Conservation (phyloP, 2,797 vertebrate species). For the Sebastes diaconus region DNA sequence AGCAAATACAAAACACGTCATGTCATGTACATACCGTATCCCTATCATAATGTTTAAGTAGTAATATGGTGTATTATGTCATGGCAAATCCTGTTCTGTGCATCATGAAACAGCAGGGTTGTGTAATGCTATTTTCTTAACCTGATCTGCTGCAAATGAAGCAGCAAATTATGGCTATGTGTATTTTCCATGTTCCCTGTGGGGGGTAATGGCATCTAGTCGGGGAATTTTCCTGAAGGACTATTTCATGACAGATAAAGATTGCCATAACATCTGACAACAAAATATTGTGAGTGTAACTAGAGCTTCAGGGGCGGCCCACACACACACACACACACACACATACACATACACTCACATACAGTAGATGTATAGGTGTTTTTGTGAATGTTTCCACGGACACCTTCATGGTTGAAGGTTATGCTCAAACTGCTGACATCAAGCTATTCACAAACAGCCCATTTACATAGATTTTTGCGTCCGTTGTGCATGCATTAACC, state of each 20-base stretch:
- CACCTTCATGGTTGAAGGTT: conserved; percentile 8
- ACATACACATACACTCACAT: background rate
- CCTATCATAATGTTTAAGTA: background rate
- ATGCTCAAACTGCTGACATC: conserved; percentile 32
- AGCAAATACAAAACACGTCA: background rate
- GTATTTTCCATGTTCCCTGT: conserved; percentile 4
- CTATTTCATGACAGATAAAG: conserved; percentile 22
- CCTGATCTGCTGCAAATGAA: conserved; percentile 4
- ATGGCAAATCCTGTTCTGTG: background rate
- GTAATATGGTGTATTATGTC: background rate
- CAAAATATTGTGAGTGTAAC: conserved; percentile 19
- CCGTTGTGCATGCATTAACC: background rate
- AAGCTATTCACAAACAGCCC: background rate
- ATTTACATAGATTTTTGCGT: background rate
- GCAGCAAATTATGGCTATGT: conserved; percentile 3
- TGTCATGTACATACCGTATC: background rate
- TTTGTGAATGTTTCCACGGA: conserved; percentile 7
- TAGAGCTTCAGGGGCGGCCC: background rate
- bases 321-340: background rate
- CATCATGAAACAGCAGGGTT: conserved; percentile 3
- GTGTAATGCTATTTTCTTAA: conserved; percentile 32
- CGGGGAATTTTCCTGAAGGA: background rate
- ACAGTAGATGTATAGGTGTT: background rate
- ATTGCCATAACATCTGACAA: conserved; percentile 21
- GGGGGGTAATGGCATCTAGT: background rate